Evolutionary conservation across 1,140 invertebrate genomes (phyloP), one percentile per base, ranked within the genome.

Genomic region (Pogonomyrmex californicus): DNA sequence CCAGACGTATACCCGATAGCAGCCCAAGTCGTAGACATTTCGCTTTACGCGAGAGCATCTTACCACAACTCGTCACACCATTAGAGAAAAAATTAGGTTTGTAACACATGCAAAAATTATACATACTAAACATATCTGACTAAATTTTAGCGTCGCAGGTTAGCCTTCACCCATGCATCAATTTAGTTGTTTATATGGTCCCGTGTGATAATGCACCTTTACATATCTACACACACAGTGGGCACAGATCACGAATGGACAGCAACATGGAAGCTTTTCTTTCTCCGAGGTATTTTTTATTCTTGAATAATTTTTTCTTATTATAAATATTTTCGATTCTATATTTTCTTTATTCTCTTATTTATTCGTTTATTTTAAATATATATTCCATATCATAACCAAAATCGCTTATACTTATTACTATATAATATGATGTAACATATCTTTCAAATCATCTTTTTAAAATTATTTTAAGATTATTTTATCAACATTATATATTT

Each of bases 141-240:
- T 62, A 44, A 83, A 83, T 92, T 93, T n/a, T 87, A 95, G 95
- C 97, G 71, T 98, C 98, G 0, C 98, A 98, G 93, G 97, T 98
- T 17, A 98, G 98, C 0, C 96, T 97, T 86, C 96, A 97, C 92
- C 97, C 98, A 0, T 97, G 97, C 63, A 95, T 99, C 62, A 98
- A 99, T 96, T 96, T 99, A 87, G 97, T 99, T 4, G 95, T 98
- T 0, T 99, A 99, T 92, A 96, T 98, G 51, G 97, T 98, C 14
- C 97, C 97, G 1, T 98, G 98, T 91, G 95, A 96, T 38, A 95
- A 96, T 60, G 96, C 97, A n/a, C 98, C 98, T 0, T 92, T 99
- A 10, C 96, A 97, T 90, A 97, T 99, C 88, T 96, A 97, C 88
- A 95, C 96, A n/a, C 94, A 93, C 33, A 93, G 94, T 30, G 94